Conservation (phyloP, 1,140 invertebrate species). For the Drosophila punjabiensis region DNA sequence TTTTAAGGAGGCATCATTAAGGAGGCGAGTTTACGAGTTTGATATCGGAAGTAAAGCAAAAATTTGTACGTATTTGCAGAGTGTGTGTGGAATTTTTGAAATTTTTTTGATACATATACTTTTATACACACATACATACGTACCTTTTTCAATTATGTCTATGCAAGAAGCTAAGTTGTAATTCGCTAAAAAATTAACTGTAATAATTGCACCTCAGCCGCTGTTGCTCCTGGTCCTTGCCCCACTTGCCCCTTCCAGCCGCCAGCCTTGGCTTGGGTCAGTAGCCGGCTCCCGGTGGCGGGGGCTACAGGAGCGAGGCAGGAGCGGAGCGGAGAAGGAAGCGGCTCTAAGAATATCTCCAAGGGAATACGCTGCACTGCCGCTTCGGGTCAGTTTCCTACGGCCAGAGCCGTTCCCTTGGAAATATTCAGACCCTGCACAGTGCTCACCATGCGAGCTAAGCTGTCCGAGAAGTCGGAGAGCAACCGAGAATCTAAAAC, state of each 20-base stretch:
- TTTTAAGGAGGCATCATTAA: conserved; percentile 54
- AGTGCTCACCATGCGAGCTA: conserved; percentile 40
- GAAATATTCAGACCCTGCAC: conserved; percentile 55
- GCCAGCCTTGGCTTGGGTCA: conserved; percentile 61
- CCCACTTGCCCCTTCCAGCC: conserved; percentile 3
- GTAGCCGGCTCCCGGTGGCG: conserved; percentile 39
- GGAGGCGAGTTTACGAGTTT: conserved; percentile 51
- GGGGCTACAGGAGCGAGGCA: background rate
- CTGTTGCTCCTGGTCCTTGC: background rate
- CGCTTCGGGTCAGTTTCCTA: conserved; percentile 70
- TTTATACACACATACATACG: conserved; percentile 62
- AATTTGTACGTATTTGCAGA: conserved; percentile 22
- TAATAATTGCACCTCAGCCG: conserved; percentile 2
- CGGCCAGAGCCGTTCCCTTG: conserved; percentile 65
- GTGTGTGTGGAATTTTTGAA: conserved; percentile 68
- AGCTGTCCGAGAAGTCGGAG: conserved; percentile 31
- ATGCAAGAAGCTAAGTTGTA: conserved; percentile 71
- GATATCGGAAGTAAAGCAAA: conserved; percentile 38
- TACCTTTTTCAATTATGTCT: conserved; percentile 74
- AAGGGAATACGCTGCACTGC: conserved; percentile 55
- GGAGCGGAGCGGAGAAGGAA: conserved; percentile 12
- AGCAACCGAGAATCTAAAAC: conserved; percentile 30
- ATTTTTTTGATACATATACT: conserved; percentile 70
- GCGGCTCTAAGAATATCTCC: conserved; percentile 59
- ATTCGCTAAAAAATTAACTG: conserved; percentile 17